A percentile compares a stretch with the other conserved stretches of the same genome.
Conservation (phyloP, 2,113 vertebrate genomes). For the Fukomys damarensis region DNA sequence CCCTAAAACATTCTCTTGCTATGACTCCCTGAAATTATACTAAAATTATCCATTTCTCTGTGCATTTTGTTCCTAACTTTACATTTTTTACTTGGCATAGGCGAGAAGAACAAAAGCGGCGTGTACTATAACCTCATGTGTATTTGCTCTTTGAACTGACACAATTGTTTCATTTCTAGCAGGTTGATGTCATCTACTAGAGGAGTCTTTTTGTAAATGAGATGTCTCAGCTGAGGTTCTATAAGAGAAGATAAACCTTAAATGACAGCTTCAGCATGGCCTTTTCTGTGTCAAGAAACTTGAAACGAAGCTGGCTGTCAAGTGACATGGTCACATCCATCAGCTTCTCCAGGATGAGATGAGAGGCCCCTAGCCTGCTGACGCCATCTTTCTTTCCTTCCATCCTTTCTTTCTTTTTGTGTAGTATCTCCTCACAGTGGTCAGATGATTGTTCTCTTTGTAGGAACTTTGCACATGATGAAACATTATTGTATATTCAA, state of each 20-base stretch:
- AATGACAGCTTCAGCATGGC: slow-evolving; percentile 78
- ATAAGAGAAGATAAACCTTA: slow-evolving; percentile 73
- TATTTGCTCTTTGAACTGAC: slow-evolving; percentile 72
- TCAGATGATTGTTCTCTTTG: slow-evolving; percentile 42
- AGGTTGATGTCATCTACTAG: slow-evolving; percentile 73
- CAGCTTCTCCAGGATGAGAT: slow-evolving; percentile 73
- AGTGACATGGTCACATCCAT: slow-evolving; percentile 76
- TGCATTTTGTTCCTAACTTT: slow-evolving; percentile 19
- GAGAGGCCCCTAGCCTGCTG: slow-evolving; percentile 59
- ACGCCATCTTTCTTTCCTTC: not conserved
- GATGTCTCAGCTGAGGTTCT: slow-evolving; percentile 65
- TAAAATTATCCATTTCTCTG: not conserved
- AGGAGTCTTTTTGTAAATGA: slow-evolving; percentile 68
- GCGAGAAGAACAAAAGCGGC: slow-evolving; percentile 18
- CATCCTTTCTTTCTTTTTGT: not conserved
- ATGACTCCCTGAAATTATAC: not conserved
- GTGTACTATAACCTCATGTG: not conserved
- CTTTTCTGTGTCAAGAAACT: slow-evolving; percentile 78
- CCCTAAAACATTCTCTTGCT: not conserved
- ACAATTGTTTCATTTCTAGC: slow-evolving; percentile 73
- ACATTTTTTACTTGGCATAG: slow-evolving; percentile 1
- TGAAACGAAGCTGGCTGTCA: slow-evolving; percentile 71
- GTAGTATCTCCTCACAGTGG: slow-evolving; percentile 31
- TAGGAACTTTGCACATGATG: not conserved
- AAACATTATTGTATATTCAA: slow-evolving; percentile 68